Evolutionary conservation across 2,888 invertebrate genomes (phyloP), one percentile per base, ranked within the genome.

Genomic region (Aporophyla nigra): DNA sequence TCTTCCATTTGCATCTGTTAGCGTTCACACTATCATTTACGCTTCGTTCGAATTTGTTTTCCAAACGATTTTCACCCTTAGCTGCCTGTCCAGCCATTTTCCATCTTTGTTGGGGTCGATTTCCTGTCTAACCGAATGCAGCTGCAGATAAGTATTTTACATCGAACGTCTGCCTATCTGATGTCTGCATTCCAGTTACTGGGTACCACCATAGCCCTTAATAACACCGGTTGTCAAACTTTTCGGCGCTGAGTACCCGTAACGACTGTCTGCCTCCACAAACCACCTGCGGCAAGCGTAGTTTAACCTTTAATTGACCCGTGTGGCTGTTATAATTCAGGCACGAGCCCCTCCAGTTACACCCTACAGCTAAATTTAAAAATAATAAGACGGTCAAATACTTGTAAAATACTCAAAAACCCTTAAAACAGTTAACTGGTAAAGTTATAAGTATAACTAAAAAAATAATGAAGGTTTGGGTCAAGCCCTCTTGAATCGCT

Each of bases 401-500:
- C 69, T 83, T 76, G 63, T 59, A 51, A 66, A 71, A 77, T 67
- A 46, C 85, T 76, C 69, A 43, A 51, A 62, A 59, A 51, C 73
- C 68, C 82, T 73, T 43, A 51, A 62, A 85, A 72, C 71, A 49
- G 54, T 46, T 77, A 82, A 78, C 83, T 70, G 73, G 53, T 66
- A 59, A 72, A 82, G 83, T 82, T 74, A 53, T 27, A 78, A 85
- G 33, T 33, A 3, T 83, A 82, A 82, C 83, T 86, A 78, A 56
- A 83, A 85, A 76, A 86, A 86, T 83, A 82, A 83, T 86, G 65
- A 85, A 85, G 83, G 83, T 86, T 74, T 78, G 86, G 83, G 86
- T 83, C 83, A 70, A 82, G 78, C 27, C 70, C 67, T 53, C 86
- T 85, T 78, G 67, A 74, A 51, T 66, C 77, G 40, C 66, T 76